Base-by-base conservation (phyloP, 2,113 vertebrate species). In the Mirounga angustirostris region DNA sequence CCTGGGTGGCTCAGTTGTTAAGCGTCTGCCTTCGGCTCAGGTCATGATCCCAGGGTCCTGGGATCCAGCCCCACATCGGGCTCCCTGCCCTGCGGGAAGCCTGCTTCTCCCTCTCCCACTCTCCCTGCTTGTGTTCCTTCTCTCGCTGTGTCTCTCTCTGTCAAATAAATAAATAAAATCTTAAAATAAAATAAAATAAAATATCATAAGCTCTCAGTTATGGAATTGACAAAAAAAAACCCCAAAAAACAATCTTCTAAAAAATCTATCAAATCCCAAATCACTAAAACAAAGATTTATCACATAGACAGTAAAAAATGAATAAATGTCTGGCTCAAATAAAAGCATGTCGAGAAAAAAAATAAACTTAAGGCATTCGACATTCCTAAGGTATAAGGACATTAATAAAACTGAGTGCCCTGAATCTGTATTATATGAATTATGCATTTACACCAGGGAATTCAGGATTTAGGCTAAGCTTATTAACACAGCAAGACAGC, bases 271-370 rank as follows among this genome's bases (percentile, higher is more conserved):
- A 91, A 78, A 52, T 14, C 30, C 54, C 78, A 71, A 95, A 63
- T 81, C 78, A 97, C 71, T 88, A 89, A 84, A 88, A 97, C 13
- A 30, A 78, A 58, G 79, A 14, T 56, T 59, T 56, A 92, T 56
- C 83, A 89, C 26, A 91, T 2, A 85, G 63, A 91, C 4, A 43
- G 50, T 30, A 58, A 80, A 78, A 69, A 76, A 54, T 59, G 85
- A 73, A 80, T 40, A 30, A 73, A 74, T 54, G 22, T 63, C 24
- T 97, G 82, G 15, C 50, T 0, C 40, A 94, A 82, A 71, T 69
- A 87, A 90, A 94, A 79, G 74, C 10, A 93, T 36, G 59, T 59
- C 61, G 22, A 13, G 26, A 12, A 30, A 63, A 81, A 81, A 46
- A 87, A 24, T 15, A 52, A 12, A 18, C 14, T 56, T 85, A 86